Evolutionary conservation across 2,113 vertebrate genomes (phyloP), one percentile per base, ranked within the genome.

Genomic region (Peucedramus taeniatus): DNA sequence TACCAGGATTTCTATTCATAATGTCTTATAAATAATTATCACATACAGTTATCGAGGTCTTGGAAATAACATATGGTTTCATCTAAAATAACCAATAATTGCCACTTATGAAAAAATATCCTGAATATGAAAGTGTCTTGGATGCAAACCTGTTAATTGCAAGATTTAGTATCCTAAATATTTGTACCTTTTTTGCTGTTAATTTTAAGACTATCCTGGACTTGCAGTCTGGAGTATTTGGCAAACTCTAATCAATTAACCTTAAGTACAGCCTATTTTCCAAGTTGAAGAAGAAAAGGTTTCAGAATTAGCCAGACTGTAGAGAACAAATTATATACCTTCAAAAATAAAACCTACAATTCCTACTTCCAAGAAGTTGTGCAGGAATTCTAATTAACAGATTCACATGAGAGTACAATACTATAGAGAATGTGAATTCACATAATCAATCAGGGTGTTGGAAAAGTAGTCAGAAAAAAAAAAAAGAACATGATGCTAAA

Each of bases 71-170:
- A 94, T 95, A 95, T 68, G 79, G 78, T 95, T 90, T 93, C 3
- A 53, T 86, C 64, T 93, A 90, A 96, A 96, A 81, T 78, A 94
- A 78, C 47, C 45, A 92, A 87, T 93, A 94, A 96, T 56, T 95
- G 76, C 71, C 79, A 89, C 33, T 74, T 80, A 77, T 2, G 27
- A 88, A 94, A 86, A 95, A 87, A 64, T 84, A 83, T 42, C n/a
- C 26, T 81, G 83, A 90, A 89, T 83, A 68, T 35, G 11, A 80
- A 88, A 94, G 22, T n/a, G 22, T 93, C 68, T 78, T 86, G 60
- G 68, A 89, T 64, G 49, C n/a, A 93, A 92, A 83, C 42, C n/a
- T 95, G 51, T 40, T 91, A 87, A 85, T 31, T 59, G 56, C 39
- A 95, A 83, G 79, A 88, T 44, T 80, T 50, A 45, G 63, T 54